These are phyloP conservation scores for Cataglyphis altisquamis DNA, from an alignment of 2,888 invertebrate genomes.

Conservation along the genomic window DNA sequence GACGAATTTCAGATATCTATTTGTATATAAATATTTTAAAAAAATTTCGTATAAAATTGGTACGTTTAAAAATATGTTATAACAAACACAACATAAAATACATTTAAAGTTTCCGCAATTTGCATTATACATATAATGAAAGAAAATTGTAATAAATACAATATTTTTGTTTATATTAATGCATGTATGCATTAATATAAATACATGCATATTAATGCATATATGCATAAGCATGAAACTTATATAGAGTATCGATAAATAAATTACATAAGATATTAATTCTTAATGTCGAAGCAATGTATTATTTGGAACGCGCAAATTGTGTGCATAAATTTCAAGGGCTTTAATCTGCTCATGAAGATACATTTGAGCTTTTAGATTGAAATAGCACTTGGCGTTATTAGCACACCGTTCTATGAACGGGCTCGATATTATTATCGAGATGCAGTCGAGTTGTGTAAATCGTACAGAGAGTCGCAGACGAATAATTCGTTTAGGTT, in stretches of 20 bases:
- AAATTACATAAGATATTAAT: background rate
- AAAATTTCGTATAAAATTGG: background rate
- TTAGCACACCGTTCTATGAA: constrained; percentile 7
- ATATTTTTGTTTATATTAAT: background rate
- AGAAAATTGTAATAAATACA: background rate
- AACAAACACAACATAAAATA: background rate
- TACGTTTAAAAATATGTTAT: background rate
- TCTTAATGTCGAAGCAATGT: background rate
- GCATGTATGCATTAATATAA: no score
- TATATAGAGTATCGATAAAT: background rate
- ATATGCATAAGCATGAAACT: background rate
- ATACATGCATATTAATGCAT: background rate
- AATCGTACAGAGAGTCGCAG: constrained; percentile 18
- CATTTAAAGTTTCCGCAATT: background rate
- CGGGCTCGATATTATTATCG: constrained; percentile 38
- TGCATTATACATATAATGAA: background rate
- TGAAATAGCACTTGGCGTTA: constrained; percentile 44
- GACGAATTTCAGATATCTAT: background rate
- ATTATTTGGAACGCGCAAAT: background rate
- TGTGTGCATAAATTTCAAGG: background rate
- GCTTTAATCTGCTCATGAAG: background rate
- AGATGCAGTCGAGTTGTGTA: constrained; percentile 1
- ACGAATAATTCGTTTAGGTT: constrained; percentile 8
- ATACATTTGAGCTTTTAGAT: constrained; percentile 8
- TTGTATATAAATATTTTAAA: background rate